Percentiles rank a stretch among this genome's conserved stretches.
phyloP scores from a whole-genome alignment of 1,140 invertebrate genomes.

The Dufourea novaeangliae region DNA sequence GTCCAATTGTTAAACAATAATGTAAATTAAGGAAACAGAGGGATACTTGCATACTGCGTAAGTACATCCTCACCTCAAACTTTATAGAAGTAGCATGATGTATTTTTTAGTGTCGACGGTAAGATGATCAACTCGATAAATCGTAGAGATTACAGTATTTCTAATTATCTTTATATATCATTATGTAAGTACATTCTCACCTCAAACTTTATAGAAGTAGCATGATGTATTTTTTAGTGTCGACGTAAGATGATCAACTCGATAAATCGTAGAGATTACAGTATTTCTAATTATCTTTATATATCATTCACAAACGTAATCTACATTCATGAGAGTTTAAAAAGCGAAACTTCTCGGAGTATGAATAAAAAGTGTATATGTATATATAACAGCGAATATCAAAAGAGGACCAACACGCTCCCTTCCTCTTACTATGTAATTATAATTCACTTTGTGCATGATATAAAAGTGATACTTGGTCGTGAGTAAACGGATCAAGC shows the following conservation, averaged over 20 bases:
- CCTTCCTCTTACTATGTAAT: conserved; percentile 50
- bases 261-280: conserved; percentile 41
- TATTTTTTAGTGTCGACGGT: conserved; percentile 58
- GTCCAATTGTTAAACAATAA: conserved; percentile 69
- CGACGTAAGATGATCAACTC: conserved; percentile 55
- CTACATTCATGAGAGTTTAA: conserved; percentile 30
- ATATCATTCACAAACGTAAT: conserved; percentile 44
- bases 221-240: conserved; percentile 53
- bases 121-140: conserved; percentile 49
- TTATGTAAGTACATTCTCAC: conserved; percentile 38
- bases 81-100: conserved; percentile 51
- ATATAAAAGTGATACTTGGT: conserved; percentile 21
- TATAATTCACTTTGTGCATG: conserved; percentile 37
- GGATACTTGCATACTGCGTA: conserved; percentile 46
- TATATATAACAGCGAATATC: conserved; percentile 46
- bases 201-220: conserved; percentile 47
- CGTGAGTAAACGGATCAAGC: conserved; percentile 14
- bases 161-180: conserved; percentile 54
- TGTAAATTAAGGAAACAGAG: conserved; percentile 57
- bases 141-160: conserved; percentile 47
- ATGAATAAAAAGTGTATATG: conserved; percentile 38
- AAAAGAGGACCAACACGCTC: conserved; percentile 59
- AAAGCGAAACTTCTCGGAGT: conserved; percentile 13
- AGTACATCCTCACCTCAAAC: conserved; percentile 25
- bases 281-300: conserved; percentile 56